Evolutionary conservation across 2,113 vertebrate genomes (phyloP), one percentile per base, ranked within the genome.

Genomic region (zebrafish (Danio rerio)): DNA sequence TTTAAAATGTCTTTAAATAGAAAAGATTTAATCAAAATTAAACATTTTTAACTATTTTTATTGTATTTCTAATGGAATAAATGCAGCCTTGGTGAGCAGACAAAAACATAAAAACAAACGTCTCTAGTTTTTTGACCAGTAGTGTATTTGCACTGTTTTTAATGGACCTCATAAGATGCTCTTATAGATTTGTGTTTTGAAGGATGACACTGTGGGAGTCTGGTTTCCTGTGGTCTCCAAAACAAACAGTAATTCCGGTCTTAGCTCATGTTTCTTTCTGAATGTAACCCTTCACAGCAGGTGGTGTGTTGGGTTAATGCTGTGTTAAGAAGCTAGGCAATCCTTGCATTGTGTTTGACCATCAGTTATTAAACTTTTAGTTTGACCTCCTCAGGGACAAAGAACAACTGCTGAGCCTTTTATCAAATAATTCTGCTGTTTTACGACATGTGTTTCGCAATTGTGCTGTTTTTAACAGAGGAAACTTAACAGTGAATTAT

Each of bases 161-260:
- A 31, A 31, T 31, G 31, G 31, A 31, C 31, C 31, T 31, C 31
- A 31, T 31, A 52, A 11, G 11, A 52, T 9, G 11, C 49, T 52
- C 49, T 7, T 9, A 11, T 71, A 81, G 77, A 86, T 82, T 85
- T 80, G 79, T 85, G 73, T 75, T 86, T 59, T 80, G 50, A 40
- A 59, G 53, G 42, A 68, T 63, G 66, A 11, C 72, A 70, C 79
- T 69, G 86, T 43, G 21, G 50, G 55, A 74, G 50, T 68, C 13
- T 15, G 20, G 18, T 50, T 59, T 53, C 78, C 68, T 80, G 77
- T 73, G 70, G 69, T 66, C 47, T 78, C 21, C 66, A 71, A 75
- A 72, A 75, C 80, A 82, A 62, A 80, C 49, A 66, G 31, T 74
- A 43, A 40, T 74, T 74, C 31, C 50, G 16, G 31, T 56, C 53